Percentiles rank a stretch among this genome's conserved stretches.
These are phyloP conservation scores for Gasterosteus aculeatus DNA, from an alignment of 2,113 vertebrate genomes.

Conservation along the genomic window DNA sequence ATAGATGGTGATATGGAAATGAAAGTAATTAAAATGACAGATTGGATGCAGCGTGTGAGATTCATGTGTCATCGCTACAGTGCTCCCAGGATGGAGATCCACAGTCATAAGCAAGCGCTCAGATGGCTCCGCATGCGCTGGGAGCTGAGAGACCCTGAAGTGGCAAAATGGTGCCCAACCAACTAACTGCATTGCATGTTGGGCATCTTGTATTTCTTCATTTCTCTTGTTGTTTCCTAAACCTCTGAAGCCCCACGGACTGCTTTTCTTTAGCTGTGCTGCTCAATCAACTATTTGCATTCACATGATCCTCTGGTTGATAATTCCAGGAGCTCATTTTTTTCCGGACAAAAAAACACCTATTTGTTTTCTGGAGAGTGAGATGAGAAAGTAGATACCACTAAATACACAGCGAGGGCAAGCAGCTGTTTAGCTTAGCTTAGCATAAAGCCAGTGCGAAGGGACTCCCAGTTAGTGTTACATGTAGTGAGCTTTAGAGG, in stretches of 20 bases:
- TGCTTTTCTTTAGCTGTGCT: neutral
- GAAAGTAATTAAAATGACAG: slow-evolving; percentile 83
- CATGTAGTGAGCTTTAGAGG: neutral
- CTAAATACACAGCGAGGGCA: neutral
- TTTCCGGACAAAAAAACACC: neutral
- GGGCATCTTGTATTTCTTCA: neutral
- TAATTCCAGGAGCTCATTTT: neutral
- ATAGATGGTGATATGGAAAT: slow-evolving; percentile 72
- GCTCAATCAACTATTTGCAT: neutral
- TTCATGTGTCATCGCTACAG: slow-evolving; percentile 59
- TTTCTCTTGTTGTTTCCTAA: neutral
- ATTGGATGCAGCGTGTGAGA: slow-evolving; percentile 70
- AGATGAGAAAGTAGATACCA: neutral
- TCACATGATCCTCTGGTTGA: neutral
- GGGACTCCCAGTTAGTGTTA: neutral
- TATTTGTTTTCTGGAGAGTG: neutral
- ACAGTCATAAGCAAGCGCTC: slow-evolving; percentile 49
- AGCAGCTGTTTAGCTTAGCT: neutral
- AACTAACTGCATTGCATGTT: neutral
- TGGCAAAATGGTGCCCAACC: slow-evolving; percentile 2
- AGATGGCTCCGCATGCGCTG: slow-evolving; percentile 53
- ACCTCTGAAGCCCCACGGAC: neutral
- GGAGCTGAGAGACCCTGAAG: slow-evolving; percentile 26
- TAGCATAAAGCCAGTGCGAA: neutral
- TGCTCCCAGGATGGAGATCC: slow-evolving; percentile 56